Conservation (phyloP, 2,888 invertebrate genomes). For the Diarsia brunnea region DNA sequence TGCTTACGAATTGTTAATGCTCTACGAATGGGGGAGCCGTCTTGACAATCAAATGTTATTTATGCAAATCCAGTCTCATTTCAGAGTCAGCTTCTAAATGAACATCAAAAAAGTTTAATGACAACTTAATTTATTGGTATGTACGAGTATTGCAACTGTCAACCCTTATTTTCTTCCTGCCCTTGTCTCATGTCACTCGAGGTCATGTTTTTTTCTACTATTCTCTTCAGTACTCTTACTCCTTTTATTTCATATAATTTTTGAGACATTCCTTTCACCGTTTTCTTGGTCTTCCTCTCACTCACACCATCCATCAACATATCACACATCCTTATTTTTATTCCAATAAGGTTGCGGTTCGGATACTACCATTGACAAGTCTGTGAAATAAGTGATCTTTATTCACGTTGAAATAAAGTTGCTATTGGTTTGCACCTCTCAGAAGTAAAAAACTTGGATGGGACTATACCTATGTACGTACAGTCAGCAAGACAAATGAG, state of each 20-base stretch:
- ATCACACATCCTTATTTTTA: too few species aligned
- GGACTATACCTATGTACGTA: slow-evolving; percentile 33
- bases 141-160: neutral
- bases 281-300: too few species aligned
- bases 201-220: too few species aligned
- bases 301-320: too few species aligned
- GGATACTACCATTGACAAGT: neutral
- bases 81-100: neutral
- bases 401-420: neutral
- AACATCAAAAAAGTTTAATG: too few species aligned
- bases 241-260: too few species aligned
- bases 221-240: too few species aligned
- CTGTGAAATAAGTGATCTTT: neutral
- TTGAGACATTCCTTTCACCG: too few species aligned
- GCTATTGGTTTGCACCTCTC: neutral
- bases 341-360: neutral
- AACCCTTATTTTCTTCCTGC: too few species aligned
- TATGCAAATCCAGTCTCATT: neutral
- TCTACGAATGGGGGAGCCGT: neutral
- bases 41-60: neutral
- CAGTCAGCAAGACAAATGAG: slow-evolving; percentile 71
- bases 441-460: neutral
- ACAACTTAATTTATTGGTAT: neutral
- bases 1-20: neutral
- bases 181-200: too few species aligned